Percentiles rank a stretch among this genome's conserved stretches.
Evolutionary conservation across 2,113 vertebrate species (phyloP).

Genomic region (Protobothrops flavoviridis): DNA sequence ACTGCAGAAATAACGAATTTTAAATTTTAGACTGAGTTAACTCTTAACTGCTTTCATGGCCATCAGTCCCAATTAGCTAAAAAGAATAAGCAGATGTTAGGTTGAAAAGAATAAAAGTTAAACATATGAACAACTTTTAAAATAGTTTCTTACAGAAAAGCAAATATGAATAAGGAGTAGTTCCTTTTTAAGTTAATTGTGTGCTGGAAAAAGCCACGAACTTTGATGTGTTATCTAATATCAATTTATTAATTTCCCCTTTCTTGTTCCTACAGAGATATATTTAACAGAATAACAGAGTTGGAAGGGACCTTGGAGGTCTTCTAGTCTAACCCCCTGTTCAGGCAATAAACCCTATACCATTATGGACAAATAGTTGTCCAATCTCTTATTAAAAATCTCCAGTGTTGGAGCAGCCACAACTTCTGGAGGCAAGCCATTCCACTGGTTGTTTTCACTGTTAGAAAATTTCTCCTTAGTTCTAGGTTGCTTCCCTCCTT

Average conservation of each 20-base stretch:
- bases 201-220: neutral
- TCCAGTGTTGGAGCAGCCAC: neutral
- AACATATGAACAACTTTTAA: neutral
- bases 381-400: neutral
- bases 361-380: neutral
- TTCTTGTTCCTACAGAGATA: neutral
- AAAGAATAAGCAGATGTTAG: constrained; percentile 37
- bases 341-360: neutral
- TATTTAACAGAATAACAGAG: neutral
- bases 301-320: neutral
- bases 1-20: constrained; percentile 45
- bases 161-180: neutral
- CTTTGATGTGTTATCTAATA: neutral
- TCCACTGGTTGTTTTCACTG: neutral
- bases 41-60: constrained; percentile 23
- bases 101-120: constrained; percentile 5
- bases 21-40: constrained; percentile 52
- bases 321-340: neutral
- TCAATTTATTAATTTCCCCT: neutral
- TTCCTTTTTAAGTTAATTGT: neutral
- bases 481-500: neutral
- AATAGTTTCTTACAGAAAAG: neutral
- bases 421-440: neutral
- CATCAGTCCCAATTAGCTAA: constrained; percentile 43
- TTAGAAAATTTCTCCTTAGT: neutral